Conservation (phyloP, 2,797 vertebrate genomes). For the Circus cinereus region DNA sequence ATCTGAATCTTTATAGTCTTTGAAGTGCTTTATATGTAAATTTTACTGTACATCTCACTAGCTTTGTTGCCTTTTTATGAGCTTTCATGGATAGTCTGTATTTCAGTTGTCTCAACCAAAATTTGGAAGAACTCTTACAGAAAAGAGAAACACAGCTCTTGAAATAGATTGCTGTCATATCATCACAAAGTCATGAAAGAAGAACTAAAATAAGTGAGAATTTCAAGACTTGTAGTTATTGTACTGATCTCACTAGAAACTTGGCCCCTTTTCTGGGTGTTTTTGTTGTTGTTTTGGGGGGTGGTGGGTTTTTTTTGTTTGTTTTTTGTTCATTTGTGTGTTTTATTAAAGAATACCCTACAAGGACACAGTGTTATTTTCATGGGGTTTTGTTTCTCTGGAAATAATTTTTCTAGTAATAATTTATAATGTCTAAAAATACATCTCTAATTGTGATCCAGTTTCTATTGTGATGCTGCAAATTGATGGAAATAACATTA, state of each 20-base stretch:
- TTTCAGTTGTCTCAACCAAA: neutral
- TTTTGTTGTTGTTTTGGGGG: neutral
- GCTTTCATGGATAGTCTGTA: neutral
- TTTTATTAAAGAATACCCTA: neutral
- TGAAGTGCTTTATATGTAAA: neutral
- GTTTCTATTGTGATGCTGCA: neutral
- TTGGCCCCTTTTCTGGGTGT: neutral
- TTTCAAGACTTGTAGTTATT: neutral
- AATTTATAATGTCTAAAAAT: neutral
- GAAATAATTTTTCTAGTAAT: neutral
- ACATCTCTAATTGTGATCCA: neutral
- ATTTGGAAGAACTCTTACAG: neutral
- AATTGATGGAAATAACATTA: neutral
- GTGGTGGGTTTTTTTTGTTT: fast-evolving
- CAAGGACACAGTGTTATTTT: neutral
- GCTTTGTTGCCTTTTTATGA: neutral
- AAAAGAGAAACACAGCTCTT: neutral
- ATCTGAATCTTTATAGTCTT: neutral
- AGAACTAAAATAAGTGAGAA: neutral
- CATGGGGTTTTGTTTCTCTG: neutral
- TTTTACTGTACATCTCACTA: neutral
- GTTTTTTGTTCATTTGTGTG: neutral
- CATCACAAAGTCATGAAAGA: neutral
- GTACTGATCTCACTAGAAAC: neutral
- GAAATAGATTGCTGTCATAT: neutral